Evolutionary conservation across 2,797 vertebrate species (phyloP).

Genomic region (Phalloptychus januarius): DNA sequence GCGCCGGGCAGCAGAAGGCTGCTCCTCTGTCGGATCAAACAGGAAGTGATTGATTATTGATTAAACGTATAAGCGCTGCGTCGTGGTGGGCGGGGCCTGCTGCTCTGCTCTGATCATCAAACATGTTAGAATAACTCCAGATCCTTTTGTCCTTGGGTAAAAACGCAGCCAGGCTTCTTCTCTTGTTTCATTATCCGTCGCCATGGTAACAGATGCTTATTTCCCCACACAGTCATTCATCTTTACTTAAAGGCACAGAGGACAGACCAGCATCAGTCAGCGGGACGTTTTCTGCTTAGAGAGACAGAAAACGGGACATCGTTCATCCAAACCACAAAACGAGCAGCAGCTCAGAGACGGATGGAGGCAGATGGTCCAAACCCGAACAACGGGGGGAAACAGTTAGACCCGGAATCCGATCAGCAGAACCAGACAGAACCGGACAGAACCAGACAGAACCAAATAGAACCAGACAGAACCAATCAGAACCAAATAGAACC

Average conservation of each 20-base stretch:
- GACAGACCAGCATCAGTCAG: slow-evolving; percentile 3
- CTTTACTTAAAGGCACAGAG: slow-evolving; percentile 18
- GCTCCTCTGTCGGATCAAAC: neutral
- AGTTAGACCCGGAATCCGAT: neutral
- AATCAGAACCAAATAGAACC: too few species aligned
- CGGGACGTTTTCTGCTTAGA: slow-evolving; percentile 7
- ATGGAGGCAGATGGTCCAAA: slow-evolving; percentile 5
- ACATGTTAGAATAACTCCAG: neutral
- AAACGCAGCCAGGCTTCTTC: neutral
- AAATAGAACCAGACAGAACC: too few species aligned
- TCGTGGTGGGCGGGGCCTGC: too few species aligned
- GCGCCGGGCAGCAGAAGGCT: neutral
- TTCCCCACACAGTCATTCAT: neutral
- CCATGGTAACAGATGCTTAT: slow-evolving; percentile 16
- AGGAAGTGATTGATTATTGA: neutral
- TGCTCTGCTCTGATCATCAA: neutral
- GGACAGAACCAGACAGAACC: neutral
- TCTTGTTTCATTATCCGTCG: neutral
- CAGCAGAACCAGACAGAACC: neutral
- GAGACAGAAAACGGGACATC: neutral
- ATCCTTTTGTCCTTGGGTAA: neutral
- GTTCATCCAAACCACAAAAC: slow-evolving; percentile 18
- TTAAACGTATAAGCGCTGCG: neutral
- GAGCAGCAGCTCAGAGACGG: neutral
- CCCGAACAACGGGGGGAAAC: neutral